These are phyloP conservation scores for Lordiphosa andalusiaca DNA, from an alignment of 2,888 invertebrate genomes.

Conservation along the genomic window DNA sequence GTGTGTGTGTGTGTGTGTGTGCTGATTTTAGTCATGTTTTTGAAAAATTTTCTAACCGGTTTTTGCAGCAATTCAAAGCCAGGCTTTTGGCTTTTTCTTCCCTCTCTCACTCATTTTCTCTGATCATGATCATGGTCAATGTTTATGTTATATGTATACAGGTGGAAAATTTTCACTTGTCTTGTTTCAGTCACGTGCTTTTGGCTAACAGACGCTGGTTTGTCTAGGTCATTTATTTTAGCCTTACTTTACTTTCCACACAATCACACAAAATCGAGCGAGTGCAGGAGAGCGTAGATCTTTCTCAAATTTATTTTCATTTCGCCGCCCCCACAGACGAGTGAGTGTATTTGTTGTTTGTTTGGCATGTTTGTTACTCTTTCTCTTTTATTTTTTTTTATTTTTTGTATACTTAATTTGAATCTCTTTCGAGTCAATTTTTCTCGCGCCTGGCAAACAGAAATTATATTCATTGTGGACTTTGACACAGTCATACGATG, in stretches of 20 bases:
- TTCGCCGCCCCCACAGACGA: slow-evolving; percentile 41
- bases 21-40: slow-evolving; percentile 43
- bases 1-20: no score
- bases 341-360: slow-evolving; percentile 42
- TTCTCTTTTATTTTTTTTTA: slow-evolving; percentile 8
- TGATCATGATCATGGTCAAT: slow-evolving; percentile 55
- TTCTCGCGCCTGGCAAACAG: slow-evolving; percentile 41
- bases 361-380: slow-evolving; percentile 45
- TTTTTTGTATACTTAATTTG: slow-evolving; percentile 24
- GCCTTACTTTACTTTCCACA: no score
- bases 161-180: slow-evolving; percentile 52
- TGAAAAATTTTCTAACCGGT: slow-evolving; percentile 69
- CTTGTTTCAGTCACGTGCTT: slow-evolving; percentile 48
- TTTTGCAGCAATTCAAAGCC: slow-evolving; percentile 44
- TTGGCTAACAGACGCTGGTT: slow-evolving; percentile 24
- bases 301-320: slow-evolving; percentile 48
- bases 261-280: not conserved
- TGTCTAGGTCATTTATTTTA: slow-evolving; percentile 54
- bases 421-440: slow-evolving; percentile 47
- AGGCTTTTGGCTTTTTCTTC: slow-evolving; percentile 16
- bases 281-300: slow-evolving; percentile 39
- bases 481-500: slow-evolving; percentile 76
- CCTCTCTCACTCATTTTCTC: not conserved
- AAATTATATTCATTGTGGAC: slow-evolving; percentile 71
- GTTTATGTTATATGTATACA: slow-evolving; percentile 15